phyloP scores from a whole-genome alignment of 2,113 vertebrate species.

The Malurus melanocephalus region DNA sequence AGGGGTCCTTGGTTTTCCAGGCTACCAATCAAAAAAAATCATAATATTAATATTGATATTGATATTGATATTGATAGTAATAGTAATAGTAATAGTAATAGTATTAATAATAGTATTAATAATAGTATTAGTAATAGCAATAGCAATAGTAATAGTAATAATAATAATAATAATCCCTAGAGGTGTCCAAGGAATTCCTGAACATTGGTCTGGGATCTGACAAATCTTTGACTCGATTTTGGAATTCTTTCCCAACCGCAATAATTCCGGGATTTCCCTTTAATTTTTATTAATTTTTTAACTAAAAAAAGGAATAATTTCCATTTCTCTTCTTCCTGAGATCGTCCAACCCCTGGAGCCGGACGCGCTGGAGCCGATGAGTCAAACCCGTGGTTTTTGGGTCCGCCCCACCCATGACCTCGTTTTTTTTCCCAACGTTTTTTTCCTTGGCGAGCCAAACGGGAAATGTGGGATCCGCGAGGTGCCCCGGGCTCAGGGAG shows the following conservation, averaged over 20 bases:
- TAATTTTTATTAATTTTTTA: too few species aligned
- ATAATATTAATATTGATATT: too few species aligned
- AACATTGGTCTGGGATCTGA: rapidly evolving
- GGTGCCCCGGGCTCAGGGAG: neutral
- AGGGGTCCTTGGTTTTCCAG: rapidly evolving
- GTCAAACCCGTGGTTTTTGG: neutral
- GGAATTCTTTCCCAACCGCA: neutral
- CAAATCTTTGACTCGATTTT: too few species aligned
- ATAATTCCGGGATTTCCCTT: rapidly evolving
- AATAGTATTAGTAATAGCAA: too few species aligned
- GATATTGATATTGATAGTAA: too few species aligned
- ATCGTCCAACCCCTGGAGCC: neutral
- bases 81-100: neutral
- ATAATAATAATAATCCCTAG: too few species aligned
- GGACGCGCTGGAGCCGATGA: neutral
- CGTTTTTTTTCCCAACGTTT: slow-evolving; percentile 19
- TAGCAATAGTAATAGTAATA: too few species aligned
- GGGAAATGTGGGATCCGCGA: neutral
- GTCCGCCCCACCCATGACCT: neutral
- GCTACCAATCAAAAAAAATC: neutral
- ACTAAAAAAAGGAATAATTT: neutral
- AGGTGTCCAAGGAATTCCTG: rapidly evolving
- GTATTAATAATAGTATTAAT: too few species aligned
- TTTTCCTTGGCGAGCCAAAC: neutral
- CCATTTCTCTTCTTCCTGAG: neutral